Evolutionary conservation across 2,797 vertebrate genomes (phyloP).

Genomic region (Cottoperca gobio): DNA sequence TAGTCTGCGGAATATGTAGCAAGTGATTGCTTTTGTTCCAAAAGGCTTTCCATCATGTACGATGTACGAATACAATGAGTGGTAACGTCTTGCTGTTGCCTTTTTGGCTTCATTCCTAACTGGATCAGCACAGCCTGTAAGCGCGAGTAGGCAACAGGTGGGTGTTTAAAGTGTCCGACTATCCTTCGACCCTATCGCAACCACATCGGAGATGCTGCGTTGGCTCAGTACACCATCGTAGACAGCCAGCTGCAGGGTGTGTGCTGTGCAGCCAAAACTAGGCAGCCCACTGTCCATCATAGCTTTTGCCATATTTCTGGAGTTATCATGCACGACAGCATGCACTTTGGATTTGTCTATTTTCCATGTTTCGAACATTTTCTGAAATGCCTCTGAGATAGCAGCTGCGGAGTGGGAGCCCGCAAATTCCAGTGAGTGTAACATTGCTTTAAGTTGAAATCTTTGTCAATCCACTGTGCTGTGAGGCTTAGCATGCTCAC

Average conservation of each 20-base stretch:
- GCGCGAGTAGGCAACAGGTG: neutral
- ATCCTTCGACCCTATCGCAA: neutral
- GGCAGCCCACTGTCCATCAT: neutral
- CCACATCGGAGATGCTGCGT: neutral
- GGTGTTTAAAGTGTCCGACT: neutral
- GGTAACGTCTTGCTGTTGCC: constrained; percentile 11
- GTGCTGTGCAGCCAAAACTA: neutral
- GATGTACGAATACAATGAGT: constrained; percentile 17
- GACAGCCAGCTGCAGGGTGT: constrained; percentile 8
- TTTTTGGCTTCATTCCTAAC: constrained; percentile 5
- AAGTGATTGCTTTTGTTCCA: constrained; percentile 11
- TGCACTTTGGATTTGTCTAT: too few species aligned
- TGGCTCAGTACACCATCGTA: neutral
- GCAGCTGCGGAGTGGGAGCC: neutral
- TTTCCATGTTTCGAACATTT: constrained; percentile 8
- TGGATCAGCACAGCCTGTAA: constrained; percentile 8
- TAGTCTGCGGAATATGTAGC: constrained; percentile 10
- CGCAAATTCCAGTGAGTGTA: constrained; percentile 1
- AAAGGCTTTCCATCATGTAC: constrained; percentile 22
- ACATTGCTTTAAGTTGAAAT: constrained; percentile 20
- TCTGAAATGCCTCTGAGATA: constrained; percentile 3
- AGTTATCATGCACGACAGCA: too few species aligned
- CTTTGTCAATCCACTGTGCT: constrained; percentile 14
- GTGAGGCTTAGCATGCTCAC: constrained; percentile 21
- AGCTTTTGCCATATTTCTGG: neutral